These are phyloP conservation scores for Patella pellucida DNA, from an alignment of 2,888 invertebrate species.

Conservation along the genomic window DNA sequence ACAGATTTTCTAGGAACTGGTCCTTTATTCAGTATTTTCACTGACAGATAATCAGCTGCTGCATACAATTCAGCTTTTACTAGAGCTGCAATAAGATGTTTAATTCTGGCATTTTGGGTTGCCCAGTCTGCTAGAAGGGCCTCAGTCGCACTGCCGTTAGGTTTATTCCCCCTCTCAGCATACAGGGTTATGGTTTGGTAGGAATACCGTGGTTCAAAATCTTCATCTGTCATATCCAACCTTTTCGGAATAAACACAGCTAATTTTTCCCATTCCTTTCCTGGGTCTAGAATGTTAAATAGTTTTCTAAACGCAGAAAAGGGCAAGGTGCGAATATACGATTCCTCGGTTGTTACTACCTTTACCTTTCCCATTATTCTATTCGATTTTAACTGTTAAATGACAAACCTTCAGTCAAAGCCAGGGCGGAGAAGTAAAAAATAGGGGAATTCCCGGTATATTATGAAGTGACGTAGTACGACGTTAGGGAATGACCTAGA, in stretches of 20 bases:
- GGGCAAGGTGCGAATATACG: constrained; percentile 50
- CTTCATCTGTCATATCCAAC: constrained; percentile 29
- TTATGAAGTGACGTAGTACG: no score
- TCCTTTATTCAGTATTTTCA: constrained; percentile 42
- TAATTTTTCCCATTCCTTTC: constrained; percentile 51
- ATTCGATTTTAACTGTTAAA: no score
- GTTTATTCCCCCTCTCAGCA: constrained; percentile 36
- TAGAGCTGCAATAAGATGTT: constrained; percentile 43
- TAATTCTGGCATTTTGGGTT: constrained; percentile 51
- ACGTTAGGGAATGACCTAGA: no score
- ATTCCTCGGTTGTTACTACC: constrained; percentile 38
- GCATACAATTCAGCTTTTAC: constrained; percentile 41
- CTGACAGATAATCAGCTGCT: constrained; percentile 50
- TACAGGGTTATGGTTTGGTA: constrained; percentile 27
- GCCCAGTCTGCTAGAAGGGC: constrained; percentile 50
- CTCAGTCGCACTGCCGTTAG: constrained; percentile 46
- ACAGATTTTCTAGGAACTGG: constrained; percentile 26
- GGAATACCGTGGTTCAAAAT: constrained; percentile 29
- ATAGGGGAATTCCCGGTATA: no score
- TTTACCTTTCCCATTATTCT: constrained; percentile 22
- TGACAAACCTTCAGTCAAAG: no score
- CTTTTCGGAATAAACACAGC: constrained; percentile 47
- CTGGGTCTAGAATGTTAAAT: constrained; percentile 45
- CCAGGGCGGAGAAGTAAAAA: no score
- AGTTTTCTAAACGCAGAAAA: constrained; percentile 42